Conservation (phyloP, 2,113 vertebrate genomes). For the Larimichthys polyactis region DNA sequence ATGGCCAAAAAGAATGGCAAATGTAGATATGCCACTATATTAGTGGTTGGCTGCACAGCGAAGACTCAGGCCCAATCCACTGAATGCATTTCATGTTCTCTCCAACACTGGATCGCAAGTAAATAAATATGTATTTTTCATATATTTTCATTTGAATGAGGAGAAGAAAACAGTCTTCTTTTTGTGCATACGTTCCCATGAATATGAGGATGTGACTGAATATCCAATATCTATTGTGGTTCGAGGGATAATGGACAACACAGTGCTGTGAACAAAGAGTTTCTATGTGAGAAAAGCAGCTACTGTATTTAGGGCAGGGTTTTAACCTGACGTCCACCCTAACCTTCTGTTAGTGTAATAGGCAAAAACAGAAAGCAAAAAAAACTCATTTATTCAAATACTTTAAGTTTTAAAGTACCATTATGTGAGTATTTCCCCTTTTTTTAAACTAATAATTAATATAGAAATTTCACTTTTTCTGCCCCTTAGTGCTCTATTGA, state of each 20-base stretch:
- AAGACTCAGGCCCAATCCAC: slow-evolving; percentile 46
- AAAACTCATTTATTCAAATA: slow-evolving; percentile 3
- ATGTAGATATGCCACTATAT: slow-evolving; percentile 78
- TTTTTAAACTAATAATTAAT: neutral
- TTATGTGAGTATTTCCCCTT: slow-evolving; percentile 8
- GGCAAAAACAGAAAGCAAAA: neutral
- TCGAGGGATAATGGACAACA: slow-evolving; percentile 26
- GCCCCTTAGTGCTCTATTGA: neutral
- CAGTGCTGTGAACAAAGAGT: neutral
- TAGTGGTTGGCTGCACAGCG: slow-evolving; percentile 62
- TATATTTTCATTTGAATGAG: slow-evolving; percentile 48
- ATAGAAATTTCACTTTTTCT: neutral
- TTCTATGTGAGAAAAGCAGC: neutral
- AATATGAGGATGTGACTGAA: slow-evolving; percentile 47
- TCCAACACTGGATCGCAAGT: slow-evolving; percentile 33
- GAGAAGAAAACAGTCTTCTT: slow-evolving; percentile 36
- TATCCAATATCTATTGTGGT: slow-evolving; percentile 52
- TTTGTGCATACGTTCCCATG: slow-evolving; percentile 38
- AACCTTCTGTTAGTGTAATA: neutral
- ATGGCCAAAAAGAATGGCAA: slow-evolving; percentile 84
- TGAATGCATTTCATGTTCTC: slow-evolving; percentile 44
- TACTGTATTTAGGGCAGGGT: neutral
- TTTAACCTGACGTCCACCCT: neutral
- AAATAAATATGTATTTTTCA: slow-evolving; percentile 66
- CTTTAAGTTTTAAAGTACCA: neutral